A percentile compares a stretch with the other conserved stretches of the same genome.
Conservation (phyloP, 2,888 invertebrate genomes). For the Ecdyonurus torrentis region DNA sequence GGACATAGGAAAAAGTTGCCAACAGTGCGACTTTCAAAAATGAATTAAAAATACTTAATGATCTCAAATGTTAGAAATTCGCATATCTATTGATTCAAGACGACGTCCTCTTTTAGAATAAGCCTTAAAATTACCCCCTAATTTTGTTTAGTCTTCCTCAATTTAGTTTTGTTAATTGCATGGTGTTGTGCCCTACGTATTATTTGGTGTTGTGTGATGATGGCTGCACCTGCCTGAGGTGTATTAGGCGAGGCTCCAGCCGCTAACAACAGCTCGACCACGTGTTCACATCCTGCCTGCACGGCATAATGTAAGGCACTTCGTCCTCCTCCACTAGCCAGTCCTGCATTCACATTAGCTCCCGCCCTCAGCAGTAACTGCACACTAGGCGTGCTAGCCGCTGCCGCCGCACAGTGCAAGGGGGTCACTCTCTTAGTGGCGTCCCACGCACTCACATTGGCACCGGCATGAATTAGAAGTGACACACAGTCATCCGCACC, state of each 20-base stretch:
- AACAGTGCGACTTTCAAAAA: too few relatives aligned
- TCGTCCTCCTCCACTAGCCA: conserved; percentile 29
- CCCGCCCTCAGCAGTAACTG: conserved; percentile 48
- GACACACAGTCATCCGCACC: conserved; percentile 54
- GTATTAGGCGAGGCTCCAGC: conserved; percentile 70
- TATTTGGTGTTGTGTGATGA: too few relatives aligned
- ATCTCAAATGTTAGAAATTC: too few relatives aligned
- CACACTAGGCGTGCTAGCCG: conserved; percentile 40
- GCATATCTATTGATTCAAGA: too few relatives aligned
- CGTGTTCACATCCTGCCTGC: conserved; percentile 53
- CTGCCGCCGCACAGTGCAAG: conserved; percentile 58
- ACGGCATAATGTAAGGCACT: conserved; percentile 77
- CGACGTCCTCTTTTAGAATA: too few relatives aligned
- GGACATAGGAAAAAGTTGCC: too few relatives aligned
- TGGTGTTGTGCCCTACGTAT: too few relatives aligned
- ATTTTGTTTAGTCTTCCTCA: too few relatives aligned
- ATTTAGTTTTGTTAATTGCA: too few relatives aligned
- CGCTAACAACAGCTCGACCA: conserved; percentile 52
- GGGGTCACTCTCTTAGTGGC: conserved; percentile 50
- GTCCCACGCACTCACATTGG: conserved; percentile 57
- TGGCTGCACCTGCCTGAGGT: too few relatives aligned
- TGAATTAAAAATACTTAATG: too few relatives aligned
- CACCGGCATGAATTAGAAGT: conserved; percentile 47
- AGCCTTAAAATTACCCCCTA: too few relatives aligned
- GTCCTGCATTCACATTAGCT: conserved; percentile 64